Evolutionary conservation across 2,797 vertebrate genomes (phyloP).

Genomic region (Sciaenops ocellatus): DNA sequence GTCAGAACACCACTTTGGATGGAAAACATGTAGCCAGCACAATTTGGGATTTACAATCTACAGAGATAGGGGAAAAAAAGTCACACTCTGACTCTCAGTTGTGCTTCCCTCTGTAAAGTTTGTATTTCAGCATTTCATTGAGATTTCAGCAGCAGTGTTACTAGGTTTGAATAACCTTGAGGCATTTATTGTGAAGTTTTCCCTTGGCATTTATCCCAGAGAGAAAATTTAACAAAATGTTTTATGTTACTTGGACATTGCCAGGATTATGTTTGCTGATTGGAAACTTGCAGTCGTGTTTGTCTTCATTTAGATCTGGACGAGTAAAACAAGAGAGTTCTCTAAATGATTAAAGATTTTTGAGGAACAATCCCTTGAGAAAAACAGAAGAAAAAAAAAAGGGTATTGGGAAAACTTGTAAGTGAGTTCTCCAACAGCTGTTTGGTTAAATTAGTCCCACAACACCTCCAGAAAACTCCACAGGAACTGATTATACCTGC

Average conservation of each 20-base stretch:
- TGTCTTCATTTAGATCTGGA: slow-evolving; percentile 17
- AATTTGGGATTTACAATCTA: slow-evolving; percentile 58
- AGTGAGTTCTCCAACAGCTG: slow-evolving; percentile 13
- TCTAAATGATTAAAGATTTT: neutral
- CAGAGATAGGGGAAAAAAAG: neutral
- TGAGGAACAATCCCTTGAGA: neutral
- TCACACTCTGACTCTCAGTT: neutral
- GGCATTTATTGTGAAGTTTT: slow-evolving; percentile 10
- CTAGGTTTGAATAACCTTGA: slow-evolving; percentile 27
- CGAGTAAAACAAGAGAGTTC: neutral
- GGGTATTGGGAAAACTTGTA: neutral
- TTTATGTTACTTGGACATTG: slow-evolving; percentile 20
- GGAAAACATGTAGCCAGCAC: slow-evolving; percentile 70
- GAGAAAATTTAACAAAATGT: neutral
- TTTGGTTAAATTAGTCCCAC: slow-evolving; percentile 25
- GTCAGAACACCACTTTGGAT: slow-evolving; percentile 63
- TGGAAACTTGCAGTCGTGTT: neutral
- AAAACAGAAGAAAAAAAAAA: too few species aligned
- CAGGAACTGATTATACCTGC: slow-evolving; percentile 39
- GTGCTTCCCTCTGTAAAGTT: slow-evolving; percentile 35
- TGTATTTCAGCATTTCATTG: slow-evolving; percentile 42
- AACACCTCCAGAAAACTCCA: slow-evolving; percentile 35
- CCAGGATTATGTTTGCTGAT: slow-evolving; percentile 13
- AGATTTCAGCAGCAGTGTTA: slow-evolving; percentile 32
- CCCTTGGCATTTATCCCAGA: slow-evolving; percentile 29